Percentiles rank a stretch among this genome's conserved stretches.
Evolutionary conservation across 92 coral and sea anemone species (phyloP).

Genomic region (Muricea muricata): DNA sequence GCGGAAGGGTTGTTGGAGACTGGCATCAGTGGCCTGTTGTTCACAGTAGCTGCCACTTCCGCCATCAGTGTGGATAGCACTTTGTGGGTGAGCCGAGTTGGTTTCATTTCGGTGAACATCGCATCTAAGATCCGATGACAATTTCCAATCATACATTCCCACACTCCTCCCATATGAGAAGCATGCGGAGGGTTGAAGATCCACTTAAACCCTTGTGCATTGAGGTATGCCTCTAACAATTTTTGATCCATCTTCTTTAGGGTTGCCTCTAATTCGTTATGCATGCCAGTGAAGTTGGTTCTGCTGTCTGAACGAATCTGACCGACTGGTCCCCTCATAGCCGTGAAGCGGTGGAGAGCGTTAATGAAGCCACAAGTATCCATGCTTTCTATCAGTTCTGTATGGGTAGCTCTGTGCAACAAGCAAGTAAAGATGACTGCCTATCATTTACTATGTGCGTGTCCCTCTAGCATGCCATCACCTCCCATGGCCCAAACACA

Average conservation of each 20-base stretch:
- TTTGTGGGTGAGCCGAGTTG: slow-evolving; percentile 55
- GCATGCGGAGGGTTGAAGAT: slow-evolving; percentile 52
- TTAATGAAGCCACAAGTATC: slow-evolving; percentile 54
- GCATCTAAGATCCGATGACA: slow-evolving; percentile 31
- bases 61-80: slow-evolving; percentile 65
- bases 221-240: slow-evolving; percentile 20
- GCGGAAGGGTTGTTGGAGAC: slow-evolving; percentile 54
- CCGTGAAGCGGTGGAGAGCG: slow-evolving; percentile 55
- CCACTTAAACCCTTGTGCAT: slow-evolving; percentile 43
- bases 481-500: slow-evolving; percentile 54
- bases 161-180: slow-evolving; percentile 60
- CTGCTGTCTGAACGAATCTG: slow-evolving; percentile 59
- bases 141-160: slow-evolving; percentile 67
- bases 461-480: slow-evolving; percentile 52
- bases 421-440: slow-evolving; percentile 64
- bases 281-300: slow-evolving; percentile 49
- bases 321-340: slow-evolving; percentile 50
- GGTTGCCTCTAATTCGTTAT: slow-evolving; percentile 42
- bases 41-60: slow-evolving; percentile 65
- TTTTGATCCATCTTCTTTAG: slow-evolving; percentile 13
- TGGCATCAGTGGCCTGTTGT: slow-evolving; percentile 47
- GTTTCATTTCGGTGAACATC: slow-evolving; percentile 11
- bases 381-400: slow-evolving; percentile 58
- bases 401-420: slow-evolving; percentile 46
- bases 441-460: slow-evolving; percentile 58